Evolutionary conservation across 1,140 invertebrate genomes (phyloP).

Genomic region (Littorina saxatilis): DNA sequence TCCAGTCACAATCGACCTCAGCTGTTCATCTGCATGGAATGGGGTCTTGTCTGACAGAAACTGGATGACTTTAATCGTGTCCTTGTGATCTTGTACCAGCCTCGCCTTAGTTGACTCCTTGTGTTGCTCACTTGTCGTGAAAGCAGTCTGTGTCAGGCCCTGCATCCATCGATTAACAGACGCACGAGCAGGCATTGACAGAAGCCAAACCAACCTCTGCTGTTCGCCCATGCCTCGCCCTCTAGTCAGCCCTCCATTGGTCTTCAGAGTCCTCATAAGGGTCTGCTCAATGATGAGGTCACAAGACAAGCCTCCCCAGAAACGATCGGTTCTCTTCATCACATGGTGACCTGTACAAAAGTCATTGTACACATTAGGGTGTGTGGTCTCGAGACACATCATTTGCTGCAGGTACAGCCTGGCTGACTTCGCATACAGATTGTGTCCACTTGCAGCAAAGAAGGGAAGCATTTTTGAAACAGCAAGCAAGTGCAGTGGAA

Average conservation of each 20-base stretch:
- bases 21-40: too few species aligned
- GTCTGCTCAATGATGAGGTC: slow-evolving; percentile 69
- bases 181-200: neutral
- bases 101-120: neutral
- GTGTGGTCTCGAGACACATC: neutral
- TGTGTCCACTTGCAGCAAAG: slow-evolving; percentile 75
- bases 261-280: slow-evolving; percentile 63
- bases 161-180: neutral
- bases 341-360: slow-evolving; percentile 45
- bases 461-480: slow-evolving; percentile 72
- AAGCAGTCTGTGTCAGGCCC: neutral
- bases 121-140: slow-evolving; percentile 9
- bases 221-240: neutral
- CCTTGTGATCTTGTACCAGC: neutral
- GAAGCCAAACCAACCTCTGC: neutral
- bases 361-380: slow-evolving; percentile 37
- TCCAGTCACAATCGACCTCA: too few species aligned
- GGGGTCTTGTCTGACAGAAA: too few species aligned
- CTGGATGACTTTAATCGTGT: neutral
- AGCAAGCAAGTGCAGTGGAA: slow-evolving; percentile 35
- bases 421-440: slow-evolving; percentile 75
- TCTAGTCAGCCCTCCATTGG: slow-evolving; percentile 45
- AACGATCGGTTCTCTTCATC: slow-evolving; percentile 62
- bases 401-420: slow-evolving; percentile 69
- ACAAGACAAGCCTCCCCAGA: slow-evolving; percentile 73